phyloP scores from a whole-genome alignment of 2,888 invertebrate genomes.

The Saturnia japonica region DNA sequence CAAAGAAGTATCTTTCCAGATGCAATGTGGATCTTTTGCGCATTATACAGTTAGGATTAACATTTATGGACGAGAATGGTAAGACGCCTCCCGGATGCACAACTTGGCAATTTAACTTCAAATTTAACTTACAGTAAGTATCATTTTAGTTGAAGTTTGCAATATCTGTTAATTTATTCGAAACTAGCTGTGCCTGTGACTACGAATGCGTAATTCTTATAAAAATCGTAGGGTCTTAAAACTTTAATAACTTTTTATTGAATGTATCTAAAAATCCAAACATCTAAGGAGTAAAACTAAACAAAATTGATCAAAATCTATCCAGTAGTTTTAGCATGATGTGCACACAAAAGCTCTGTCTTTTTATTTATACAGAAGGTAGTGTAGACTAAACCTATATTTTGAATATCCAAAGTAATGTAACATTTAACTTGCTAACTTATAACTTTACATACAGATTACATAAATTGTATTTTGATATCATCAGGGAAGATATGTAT shows the following conservation, averaged over 20 bases:
- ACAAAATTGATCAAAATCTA: neutral
- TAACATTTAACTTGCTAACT: too few species aligned
- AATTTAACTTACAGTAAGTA: constrained; percentile 96
- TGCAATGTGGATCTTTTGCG: constrained; percentile 99
- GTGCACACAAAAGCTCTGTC: too few species aligned
- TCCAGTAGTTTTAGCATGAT: too few species aligned
- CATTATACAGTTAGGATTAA: constrained; percentile 97
- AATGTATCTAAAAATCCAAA: too few species aligned
- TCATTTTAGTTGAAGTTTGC: neutral
- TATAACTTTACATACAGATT: neutral
- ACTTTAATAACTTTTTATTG: too few species aligned
- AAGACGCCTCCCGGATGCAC: constrained; percentile 95
- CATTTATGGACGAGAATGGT: constrained; percentile 98
- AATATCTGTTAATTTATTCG: neutral
- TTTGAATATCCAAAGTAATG: neutral
- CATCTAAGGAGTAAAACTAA: neutral
- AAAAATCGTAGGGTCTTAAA: too few species aligned
- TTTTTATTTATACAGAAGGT: neutral
- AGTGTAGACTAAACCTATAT: neutral
- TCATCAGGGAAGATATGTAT: constrained; percentile 97
- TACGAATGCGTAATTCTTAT: too few species aligned
- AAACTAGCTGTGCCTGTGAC: too few species aligned
- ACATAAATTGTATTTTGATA: constrained; percentile 15
- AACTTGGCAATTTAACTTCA: constrained; percentile 99
- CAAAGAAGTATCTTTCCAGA: constrained; percentile 44